Conservation (phyloP, 2,113 vertebrate species). For the Catagonus wagneri region DNA sequence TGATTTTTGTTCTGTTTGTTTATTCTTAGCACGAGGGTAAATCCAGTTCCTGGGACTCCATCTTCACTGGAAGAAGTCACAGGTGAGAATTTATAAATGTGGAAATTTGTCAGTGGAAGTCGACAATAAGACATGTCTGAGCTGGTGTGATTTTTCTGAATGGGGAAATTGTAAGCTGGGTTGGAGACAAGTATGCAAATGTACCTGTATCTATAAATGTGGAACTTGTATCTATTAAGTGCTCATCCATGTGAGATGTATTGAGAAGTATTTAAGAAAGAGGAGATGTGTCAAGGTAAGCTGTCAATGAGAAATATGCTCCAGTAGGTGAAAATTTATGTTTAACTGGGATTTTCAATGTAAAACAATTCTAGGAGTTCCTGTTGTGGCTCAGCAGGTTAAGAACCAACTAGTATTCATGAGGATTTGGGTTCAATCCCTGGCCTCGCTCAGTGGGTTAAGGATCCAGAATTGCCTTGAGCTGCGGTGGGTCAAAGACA, state of each 20-base stretch:
- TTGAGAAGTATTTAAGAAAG: slow-evolving; percentile 17
- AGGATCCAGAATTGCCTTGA: no score
- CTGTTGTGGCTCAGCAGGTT: no score
- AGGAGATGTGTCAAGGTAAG: not conserved
- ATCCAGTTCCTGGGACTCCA: not conserved
- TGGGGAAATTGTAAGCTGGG: not conserved
- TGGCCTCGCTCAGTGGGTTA: no score
- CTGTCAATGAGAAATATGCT: not conserved
- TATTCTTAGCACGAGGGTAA: not conserved
- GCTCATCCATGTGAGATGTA: not conserved
- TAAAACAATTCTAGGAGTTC: not conserved
- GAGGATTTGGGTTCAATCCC: no score
- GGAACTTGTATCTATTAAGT: not conserved
- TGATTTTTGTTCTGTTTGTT: not conserved
- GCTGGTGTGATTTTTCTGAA: slow-evolving; percentile 16
- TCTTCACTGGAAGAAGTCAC: not conserved
- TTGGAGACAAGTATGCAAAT: not conserved
- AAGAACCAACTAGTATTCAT: no score
- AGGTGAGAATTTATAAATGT: not conserved
- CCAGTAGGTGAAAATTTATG: not conserved
- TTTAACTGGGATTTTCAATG: not conserved
- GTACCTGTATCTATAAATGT: not conserved
- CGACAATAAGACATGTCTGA: not conserved
- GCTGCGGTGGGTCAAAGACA: not conserved
- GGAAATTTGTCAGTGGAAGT: not conserved